Evolutionary conservation across 2,888 invertebrate genomes (phyloP).

Genomic region (Lasioglossum vierecki): DNA sequence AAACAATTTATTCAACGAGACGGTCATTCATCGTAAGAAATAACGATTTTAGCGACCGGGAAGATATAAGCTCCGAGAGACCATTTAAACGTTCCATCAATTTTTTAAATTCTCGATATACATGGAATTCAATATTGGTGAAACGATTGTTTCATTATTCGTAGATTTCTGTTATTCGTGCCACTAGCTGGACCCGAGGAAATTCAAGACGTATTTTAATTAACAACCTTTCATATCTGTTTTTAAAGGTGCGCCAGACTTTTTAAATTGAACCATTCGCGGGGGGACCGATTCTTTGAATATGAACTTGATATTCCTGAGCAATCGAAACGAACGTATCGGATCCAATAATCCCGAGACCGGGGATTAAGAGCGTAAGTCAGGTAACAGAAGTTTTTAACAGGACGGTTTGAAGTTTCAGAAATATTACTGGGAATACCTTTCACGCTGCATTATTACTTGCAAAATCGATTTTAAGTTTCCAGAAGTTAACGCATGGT

Average conservation of each 20-base stretch:
- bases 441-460: neutral
- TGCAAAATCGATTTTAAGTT: conserved; percentile 24
- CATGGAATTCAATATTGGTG: neutral
- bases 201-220: neutral
- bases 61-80: neutral
- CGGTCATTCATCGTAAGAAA: no score
- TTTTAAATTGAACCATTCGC: neutral
- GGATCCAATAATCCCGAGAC: conserved; percentile 7
- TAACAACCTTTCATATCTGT: neutral
- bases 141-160: neutral
- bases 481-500: neutral
- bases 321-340: neutral
- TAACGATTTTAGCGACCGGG: neutral
- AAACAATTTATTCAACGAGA: no score
- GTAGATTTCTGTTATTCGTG: neutral
- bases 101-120: neutral
- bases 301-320: conserved; percentile 1
- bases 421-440: conserved; percentile 14
- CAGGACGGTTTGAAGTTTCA: conserved; percentile 26
- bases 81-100: neutral
- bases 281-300: neutral
- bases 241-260: neutral
- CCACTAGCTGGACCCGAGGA: neutral
- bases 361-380: conserved; percentile 20
- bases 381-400: conserved; percentile 37